Evolutionary conservation across 2,797 vertebrate species (phyloP), one percentile per base, ranked within the genome.

Genomic region (Poeciliopsis turneri): DNA sequence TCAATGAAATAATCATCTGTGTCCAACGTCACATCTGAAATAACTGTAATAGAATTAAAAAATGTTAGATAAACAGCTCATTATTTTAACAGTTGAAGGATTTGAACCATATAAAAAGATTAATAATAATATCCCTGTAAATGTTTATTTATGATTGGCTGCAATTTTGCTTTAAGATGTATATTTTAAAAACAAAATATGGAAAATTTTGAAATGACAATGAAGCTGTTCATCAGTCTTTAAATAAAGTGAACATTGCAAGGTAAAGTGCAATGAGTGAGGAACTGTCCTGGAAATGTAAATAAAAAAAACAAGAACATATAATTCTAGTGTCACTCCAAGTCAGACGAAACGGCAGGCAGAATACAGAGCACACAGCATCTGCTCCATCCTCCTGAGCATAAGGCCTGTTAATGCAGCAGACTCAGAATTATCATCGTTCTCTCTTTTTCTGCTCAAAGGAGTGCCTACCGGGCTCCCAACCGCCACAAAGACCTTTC

Each of bases 321-420:
- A 20, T 74, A 41, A 82, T 79, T 77, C 36, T 74, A 73, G 59
- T 47, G 39, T 69, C 79, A 68, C 72, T 59, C 49, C 33, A 70
- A 74, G 77, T 75, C 49, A 45, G 69, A 81, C 74, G 11, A n/a
- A 30, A 76, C 78, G 88, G 86, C 87, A 89, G 49, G 74, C 75
- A 5, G 11, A 74, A 79, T 82, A 87, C 92, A 81, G 87, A 88
- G 81, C 73, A 82, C 74, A 75, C 78, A 84, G 43, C 78, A 78
- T 88, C 87, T 90, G 91, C 85, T 90, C 57, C 47, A 83, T 75
- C 80, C 70, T 80, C 68, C 80, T 59, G 64, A 92, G 80, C 90
- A 91, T 84, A 86, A 78, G 85, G 90, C 64, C 80, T 25, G 85
- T 77, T 90, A 89, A 87, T 85, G 81, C 73, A 78, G 75, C 86